Conservation (phyloP, 2,888 invertebrate genomes). For the Drosophila longiperda region DNA sequence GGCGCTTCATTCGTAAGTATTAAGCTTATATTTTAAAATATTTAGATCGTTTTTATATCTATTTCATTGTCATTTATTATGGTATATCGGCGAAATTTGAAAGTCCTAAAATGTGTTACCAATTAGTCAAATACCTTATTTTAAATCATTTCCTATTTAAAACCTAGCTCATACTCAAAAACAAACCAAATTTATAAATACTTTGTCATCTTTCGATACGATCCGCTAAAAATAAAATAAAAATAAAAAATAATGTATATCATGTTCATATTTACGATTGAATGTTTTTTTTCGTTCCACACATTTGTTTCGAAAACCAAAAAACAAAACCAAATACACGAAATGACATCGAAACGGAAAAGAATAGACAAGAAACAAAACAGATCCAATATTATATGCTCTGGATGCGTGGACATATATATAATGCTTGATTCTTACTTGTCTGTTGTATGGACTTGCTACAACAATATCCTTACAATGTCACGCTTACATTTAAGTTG, state of each 20-base stretch:
- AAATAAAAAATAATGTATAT: slow-evolving; percentile 5
- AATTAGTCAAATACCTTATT: slow-evolving; percentile 5
- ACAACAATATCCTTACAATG: slow-evolving; percentile 39
- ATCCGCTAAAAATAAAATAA: slow-evolving; percentile 10
- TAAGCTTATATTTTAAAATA: slow-evolving; percentile 53
- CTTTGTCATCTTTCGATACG: slow-evolving; percentile 2
- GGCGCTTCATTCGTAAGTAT: slow-evolving; percentile 62
- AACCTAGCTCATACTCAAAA: slow-evolving; percentile 18
- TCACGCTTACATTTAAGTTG: slow-evolving; percentile 46
- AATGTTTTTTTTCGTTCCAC: background rate
- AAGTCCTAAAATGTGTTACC: slow-evolving; percentile 18
- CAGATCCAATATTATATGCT: slow-evolving; percentile 41
- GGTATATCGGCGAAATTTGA: slow-evolving; percentile 35
- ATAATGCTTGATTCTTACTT: slow-evolving; percentile 21
- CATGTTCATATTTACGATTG: slow-evolving; percentile 17
- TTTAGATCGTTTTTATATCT: slow-evolving; percentile 37
- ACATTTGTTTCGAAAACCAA: slow-evolving; percentile 26
- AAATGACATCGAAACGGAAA: slow-evolving; percentile 68
- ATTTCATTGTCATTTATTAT: slow-evolving; percentile 42
- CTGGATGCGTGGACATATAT: slow-evolving; percentile 44
- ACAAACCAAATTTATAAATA: slow-evolving; percentile 4
- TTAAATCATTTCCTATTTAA: slow-evolving; percentile 10
- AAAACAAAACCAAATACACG: slow-evolving; percentile 66
- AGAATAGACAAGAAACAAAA: slow-evolving; percentile 42
- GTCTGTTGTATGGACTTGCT: slow-evolving; percentile 48